Percentiles rank a stretch among this genome's conserved stretches.
Conservation (phyloP, 2,888 invertebrate genomes). For the Drosophila vallismaia region DNA sequence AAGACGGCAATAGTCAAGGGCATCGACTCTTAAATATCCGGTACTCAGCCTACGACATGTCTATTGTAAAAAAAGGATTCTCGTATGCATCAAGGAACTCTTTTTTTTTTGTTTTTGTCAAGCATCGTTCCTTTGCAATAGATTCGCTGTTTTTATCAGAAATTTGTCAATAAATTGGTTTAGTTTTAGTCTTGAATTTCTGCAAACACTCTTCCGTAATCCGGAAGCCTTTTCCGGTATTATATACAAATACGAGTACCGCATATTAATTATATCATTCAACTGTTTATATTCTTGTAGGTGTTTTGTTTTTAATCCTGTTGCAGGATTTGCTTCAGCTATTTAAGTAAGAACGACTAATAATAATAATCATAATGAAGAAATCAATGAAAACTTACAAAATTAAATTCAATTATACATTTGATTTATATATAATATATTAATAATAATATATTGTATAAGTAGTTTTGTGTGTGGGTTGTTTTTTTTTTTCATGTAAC, state of each 20-base stretch:
- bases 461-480: slow-evolving; percentile 27
- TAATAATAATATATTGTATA: slow-evolving; percentile 26
- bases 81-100: background rate
- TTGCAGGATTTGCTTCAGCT: slow-evolving; percentile 80
- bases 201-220: too few species aligned
- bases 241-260: slow-evolving; percentile 3
- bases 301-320: slow-evolving; percentile 77
- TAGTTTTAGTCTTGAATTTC: too few species aligned
- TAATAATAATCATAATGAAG: slow-evolving; percentile 43
- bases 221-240: background rate
- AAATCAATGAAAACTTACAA: slow-evolving; percentile 44
- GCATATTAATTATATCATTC: slow-evolving; percentile 40
- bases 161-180: too few species aligned
- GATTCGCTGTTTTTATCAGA: too few species aligned
- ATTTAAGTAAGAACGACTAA: slow-evolving; percentile 63
- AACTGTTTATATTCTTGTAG: slow-evolving; percentile 29
- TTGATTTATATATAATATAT: slow-evolving; percentile 67
- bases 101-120: too few species aligned
- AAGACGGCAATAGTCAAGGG: background rate
- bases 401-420: slow-evolving; percentile 65
- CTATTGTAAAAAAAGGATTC: background rate
- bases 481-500: slow-evolving; percentile 78
- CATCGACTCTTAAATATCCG: background rate
- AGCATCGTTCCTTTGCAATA: too few species aligned
- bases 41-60: background rate